Conservation (phyloP, 2,113 vertebrate species). For the Spheniscus mendiculus region DNA sequence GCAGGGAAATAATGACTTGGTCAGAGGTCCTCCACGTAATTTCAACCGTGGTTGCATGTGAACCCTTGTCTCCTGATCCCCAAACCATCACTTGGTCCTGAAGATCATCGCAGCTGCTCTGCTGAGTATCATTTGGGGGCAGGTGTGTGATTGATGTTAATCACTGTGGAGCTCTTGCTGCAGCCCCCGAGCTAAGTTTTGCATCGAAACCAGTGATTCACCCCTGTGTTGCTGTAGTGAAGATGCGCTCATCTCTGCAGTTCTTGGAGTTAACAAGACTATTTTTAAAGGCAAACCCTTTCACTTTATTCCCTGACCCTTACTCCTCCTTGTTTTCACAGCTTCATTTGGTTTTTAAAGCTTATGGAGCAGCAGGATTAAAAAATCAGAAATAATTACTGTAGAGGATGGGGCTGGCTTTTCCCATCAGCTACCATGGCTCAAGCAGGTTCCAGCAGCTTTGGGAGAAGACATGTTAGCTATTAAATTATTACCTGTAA, state of each 20-base stretch:
- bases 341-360: background rate
- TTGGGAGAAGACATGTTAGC: conserved; percentile 55
- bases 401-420: conserved; percentile 3
- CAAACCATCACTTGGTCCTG: background rate
- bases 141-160: background rate
- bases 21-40: too few relatives aligned
- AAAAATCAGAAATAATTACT: conserved; percentile 17
- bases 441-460: conserved; percentile 40
- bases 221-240: background rate
- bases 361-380: background rate
- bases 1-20: background rate
- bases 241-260: background rate
- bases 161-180: background rate
- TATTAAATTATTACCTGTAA: conserved; percentile 65
- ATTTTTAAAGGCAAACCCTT: background rate
- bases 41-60: background rate
- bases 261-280: background rate
- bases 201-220: background rate
- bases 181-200: background rate
- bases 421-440: conserved; percentile 29
- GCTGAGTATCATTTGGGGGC: background rate
- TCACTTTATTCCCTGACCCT: background rate
- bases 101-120: background rate
- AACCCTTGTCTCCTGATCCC: background rate
- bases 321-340: background rate